Percentiles rank a stretch among this genome's conserved stretches.
Conservation (phyloP, 2,888 invertebrate species). For the Synergus itoensis region DNA sequence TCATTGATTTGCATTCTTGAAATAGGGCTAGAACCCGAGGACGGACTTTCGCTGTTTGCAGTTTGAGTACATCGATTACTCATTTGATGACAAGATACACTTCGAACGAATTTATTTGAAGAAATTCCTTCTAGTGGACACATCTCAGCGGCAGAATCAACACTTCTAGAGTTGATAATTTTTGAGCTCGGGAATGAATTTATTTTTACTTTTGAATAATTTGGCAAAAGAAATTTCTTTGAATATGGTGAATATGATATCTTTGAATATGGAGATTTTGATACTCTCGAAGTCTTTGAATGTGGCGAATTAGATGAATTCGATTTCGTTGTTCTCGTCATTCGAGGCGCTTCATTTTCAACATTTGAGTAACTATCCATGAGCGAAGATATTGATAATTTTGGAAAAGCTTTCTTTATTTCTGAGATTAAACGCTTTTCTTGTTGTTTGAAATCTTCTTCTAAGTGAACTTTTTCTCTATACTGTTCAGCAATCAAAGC, state of each 20-base stretch:
- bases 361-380: background rate
- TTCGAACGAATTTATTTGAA: background rate
- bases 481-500: slow-evolving; percentile 83
- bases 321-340: background rate
- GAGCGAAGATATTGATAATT: slow-evolving; percentile 57
- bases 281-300: background rate
- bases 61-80: background rate
- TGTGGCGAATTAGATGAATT: background rate
- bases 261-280: background rate
- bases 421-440: slow-evolving; percentile 81
- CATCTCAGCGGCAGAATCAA: background rate
- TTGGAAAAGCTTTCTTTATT: slow-evolving; percentile 75
- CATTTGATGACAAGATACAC: background rate
- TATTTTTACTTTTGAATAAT: background rate
- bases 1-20: background rate
- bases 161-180: background rate
- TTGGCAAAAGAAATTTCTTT: background rate
- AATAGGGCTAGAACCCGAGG: background rate
- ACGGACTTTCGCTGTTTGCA: background rate
- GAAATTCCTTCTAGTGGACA: background rate
- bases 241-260: background rate
- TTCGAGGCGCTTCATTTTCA: background rate
- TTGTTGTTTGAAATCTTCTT: slow-evolving; percentile 84
- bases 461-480: slow-evolving; percentile 82
- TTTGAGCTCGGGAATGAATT: background rate